phyloP scores from a whole-genome alignment of 2,797 vertebrate species.

The Huso huso region DNA sequence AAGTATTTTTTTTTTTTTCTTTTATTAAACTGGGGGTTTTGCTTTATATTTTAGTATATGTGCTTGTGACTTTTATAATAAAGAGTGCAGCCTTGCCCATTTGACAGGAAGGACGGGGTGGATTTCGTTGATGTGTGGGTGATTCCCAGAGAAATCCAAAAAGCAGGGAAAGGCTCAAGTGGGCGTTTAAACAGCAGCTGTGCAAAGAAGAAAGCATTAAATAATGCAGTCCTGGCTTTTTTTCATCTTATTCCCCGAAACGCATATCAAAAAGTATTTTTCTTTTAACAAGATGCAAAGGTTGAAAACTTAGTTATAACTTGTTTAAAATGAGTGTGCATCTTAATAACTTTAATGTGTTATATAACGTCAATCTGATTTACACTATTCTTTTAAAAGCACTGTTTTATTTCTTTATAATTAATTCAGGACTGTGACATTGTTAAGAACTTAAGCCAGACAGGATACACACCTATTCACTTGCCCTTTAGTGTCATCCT shows the following conservation, averaged over 20 bases:
- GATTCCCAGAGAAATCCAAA: conserved; percentile 20
- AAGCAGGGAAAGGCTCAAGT: conserved; percentile 21
- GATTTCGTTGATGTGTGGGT: conserved; percentile 21
- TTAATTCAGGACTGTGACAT: too few relatives aligned
- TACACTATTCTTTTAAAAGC: too few relatives aligned
- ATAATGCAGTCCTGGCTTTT: conserved; percentile 12
- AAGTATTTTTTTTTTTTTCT: background rate
- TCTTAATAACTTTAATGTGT: too few relatives aligned
- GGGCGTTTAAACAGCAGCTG: conserved; percentile 31
- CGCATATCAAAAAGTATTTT: too few relatives aligned
- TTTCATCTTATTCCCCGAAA: conserved; percentile 8
- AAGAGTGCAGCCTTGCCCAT: conserved; percentile 12
- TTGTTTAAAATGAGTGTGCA: too few relatives aligned
- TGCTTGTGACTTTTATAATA: conserved; percentile 14
- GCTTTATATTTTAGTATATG: conserved; percentile 18
- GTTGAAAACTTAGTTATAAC: too few relatives aligned
- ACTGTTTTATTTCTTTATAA: too few relatives aligned
- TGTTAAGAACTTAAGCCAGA: too few relatives aligned
- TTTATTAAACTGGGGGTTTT: background rate
- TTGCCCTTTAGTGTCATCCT: too few relatives aligned
- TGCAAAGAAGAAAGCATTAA: conserved; percentile 19
- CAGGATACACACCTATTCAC: too few relatives aligned
- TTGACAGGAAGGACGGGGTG: conserved; percentile 21
- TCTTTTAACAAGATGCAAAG: too few relatives aligned
- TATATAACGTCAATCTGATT: too few relatives aligned